Evolutionary conservation across 37 sponge, comb jelly and placozoan species (phyloP).

Genomic region (Aplysina aerophoba): DNA sequence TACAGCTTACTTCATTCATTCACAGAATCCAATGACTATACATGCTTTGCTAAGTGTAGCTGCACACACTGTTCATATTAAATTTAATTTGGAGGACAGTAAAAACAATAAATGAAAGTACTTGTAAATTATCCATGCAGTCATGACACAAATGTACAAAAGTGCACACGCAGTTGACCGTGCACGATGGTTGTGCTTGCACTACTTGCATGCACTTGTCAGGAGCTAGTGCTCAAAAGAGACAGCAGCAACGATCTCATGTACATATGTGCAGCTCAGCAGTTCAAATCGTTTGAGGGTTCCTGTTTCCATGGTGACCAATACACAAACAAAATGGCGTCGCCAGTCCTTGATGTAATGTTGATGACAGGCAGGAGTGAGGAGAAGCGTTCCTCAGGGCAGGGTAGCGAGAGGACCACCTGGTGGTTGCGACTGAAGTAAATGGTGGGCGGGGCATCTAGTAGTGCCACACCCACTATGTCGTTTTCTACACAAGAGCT

Average conservation of each 20-base stretch:
- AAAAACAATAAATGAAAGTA: no score
- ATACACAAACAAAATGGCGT: not conserved
- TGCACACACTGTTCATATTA: no score
- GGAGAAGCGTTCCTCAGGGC: not conserved
- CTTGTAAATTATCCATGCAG: no score
- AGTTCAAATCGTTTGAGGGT: not conserved
- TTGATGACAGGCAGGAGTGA: slow-evolving; percentile 12
- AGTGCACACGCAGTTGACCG: no score
- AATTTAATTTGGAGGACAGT: no score
- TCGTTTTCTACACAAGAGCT: not conserved
- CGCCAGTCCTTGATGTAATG: not conserved
- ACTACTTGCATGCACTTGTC: no score
- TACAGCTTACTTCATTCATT: not conserved
- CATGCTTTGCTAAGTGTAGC: no score
- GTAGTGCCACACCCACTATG: not conserved
- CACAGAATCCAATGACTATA: not conserved
- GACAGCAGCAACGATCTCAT: no score
- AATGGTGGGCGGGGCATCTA: not conserved
- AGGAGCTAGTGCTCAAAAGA: no score
- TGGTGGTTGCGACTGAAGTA: not conserved
- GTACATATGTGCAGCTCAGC: no score
- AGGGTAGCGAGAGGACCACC: not conserved
- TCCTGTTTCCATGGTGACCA: slow-evolving; percentile 15
- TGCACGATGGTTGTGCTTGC: no score
- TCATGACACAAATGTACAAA: no score